phyloP scores from a whole-genome alignment of 2,113 vertebrate genomes.

The Pseudorhombus dupliciocellatus region DNA sequence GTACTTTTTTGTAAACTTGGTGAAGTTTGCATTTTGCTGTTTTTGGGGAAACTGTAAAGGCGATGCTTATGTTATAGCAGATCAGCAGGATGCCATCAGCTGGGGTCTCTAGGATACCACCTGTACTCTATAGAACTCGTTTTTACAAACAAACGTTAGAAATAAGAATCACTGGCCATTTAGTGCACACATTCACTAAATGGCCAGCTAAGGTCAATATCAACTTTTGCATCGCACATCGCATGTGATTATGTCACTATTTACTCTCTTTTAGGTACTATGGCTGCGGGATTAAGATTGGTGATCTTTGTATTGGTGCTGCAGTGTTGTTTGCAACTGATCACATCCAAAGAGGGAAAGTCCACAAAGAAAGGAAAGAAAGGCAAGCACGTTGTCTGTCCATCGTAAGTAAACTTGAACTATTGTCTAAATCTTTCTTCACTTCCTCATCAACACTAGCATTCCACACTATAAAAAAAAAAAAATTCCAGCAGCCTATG shows the following conservation, averaged over 20 bases:
- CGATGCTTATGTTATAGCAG: too few relatives aligned
- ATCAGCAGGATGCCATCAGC: too few relatives aligned
- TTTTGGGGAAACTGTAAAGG: too few relatives aligned
- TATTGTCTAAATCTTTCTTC: background rate
- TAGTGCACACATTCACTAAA: background rate
- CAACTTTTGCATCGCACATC: background rate
- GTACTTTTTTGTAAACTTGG: too few relatives aligned
- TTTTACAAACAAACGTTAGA: too few relatives aligned
- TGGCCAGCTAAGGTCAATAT: background rate
- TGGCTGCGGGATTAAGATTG: slow-evolving; percentile 51
- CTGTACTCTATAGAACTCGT: too few relatives aligned
- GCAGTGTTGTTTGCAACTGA: slow-evolving; percentile 53
- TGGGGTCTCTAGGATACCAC: too few relatives aligned
- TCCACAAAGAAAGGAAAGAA: slow-evolving; percentile 77
- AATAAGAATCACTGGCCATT: too few relatives aligned
- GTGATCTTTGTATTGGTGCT: slow-evolving; percentile 63
- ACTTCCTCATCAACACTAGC: background rate
- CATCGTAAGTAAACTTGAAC: slow-evolving; percentile 74
- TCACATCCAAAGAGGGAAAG: slow-evolving; percentile 68
- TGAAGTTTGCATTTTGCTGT: background rate
- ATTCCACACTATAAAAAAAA: background rate
- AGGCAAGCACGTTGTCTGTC: slow-evolving; percentile 80
- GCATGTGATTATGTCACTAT: background rate
- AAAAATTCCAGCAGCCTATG: background rate
- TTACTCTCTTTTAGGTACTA: slow-evolving; percentile 54